These are phyloP conservation scores for Phoeniculus purpureus DNA, from an alignment of 2,797 vertebrate species.

Conservation along the genomic window DNA sequence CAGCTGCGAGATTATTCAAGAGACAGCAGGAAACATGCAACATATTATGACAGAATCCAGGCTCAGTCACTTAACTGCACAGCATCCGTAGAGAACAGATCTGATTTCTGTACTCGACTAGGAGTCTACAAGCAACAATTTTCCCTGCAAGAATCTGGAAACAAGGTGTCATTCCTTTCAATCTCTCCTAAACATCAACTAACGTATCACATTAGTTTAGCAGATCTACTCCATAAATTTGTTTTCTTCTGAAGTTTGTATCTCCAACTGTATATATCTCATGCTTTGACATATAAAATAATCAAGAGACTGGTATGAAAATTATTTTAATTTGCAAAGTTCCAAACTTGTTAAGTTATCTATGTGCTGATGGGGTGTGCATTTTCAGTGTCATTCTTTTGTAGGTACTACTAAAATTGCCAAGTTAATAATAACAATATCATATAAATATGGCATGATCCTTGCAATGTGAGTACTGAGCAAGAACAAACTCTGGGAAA, in stretches of 20 bases:
- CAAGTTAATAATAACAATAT: not conserved
- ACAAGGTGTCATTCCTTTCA: not conserved
- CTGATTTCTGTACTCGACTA: not conserved
- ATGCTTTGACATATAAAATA: not conserved
- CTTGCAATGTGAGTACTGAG: fast-evolving
- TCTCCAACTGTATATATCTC: not conserved
- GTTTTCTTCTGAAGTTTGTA: not conserved
- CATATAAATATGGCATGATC: not conserved
- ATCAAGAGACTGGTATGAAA: not conserved
- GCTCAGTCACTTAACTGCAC: not conserved
- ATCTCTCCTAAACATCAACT: not conserved
- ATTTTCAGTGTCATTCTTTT: not conserved
- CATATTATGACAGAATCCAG: not conserved
- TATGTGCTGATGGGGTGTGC: not conserved
- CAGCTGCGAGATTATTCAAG: conserved; percentile 20
- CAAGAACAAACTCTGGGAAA: not conserved
- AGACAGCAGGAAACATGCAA: not conserved
- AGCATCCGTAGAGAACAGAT: not conserved
- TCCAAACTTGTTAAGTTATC: not conserved
- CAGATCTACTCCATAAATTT: not conserved
- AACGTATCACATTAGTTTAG: not conserved
- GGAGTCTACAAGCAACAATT: not conserved
- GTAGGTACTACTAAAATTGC: not conserved
- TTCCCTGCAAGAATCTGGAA: not conserved
- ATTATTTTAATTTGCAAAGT: not conserved